phyloP scores from a whole-genome alignment of 2,797 vertebrate species.

The Alfaro cultratus region DNA sequence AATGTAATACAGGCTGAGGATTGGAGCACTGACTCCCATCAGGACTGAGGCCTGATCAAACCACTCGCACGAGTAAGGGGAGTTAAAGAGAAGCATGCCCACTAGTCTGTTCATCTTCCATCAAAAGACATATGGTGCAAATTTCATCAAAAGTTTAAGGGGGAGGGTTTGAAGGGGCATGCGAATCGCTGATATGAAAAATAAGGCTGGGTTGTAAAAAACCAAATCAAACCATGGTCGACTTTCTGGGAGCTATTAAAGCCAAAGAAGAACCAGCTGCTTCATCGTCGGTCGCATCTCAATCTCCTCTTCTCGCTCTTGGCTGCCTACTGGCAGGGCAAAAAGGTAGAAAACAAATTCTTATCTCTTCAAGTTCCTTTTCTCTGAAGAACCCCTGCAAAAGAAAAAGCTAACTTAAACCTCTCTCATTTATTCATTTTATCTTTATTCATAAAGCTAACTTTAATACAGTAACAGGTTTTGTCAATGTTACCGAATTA shows the following conservation, averaged over 20 bases:
- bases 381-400: slow-evolving; percentile 45
- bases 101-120: slow-evolving; percentile 75
- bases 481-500: not conserved
- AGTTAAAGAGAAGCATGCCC: slow-evolving; percentile 77
- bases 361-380: slow-evolving; percentile 60
- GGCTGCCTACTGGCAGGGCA: slow-evolving; percentile 60
- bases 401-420: slow-evolving; percentile 19
- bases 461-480: not conserved
- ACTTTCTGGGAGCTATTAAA: slow-evolving; percentile 83
- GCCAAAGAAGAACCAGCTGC: slow-evolving; percentile 83
- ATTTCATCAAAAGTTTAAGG: slow-evolving; percentile 83
- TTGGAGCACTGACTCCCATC: slow-evolving; percentile 70
- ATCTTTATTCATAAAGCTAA: not conserved
- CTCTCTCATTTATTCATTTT: not conserved
- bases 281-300: slow-evolving; percentile 70
- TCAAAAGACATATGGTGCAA: slow-evolving; percentile 85
- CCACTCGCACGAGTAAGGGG: slow-evolving; percentile 65
- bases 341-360: slow-evolving; percentile 46
- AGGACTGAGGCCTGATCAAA: slow-evolving; percentile 79
- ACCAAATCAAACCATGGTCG: slow-evolving; percentile 77
- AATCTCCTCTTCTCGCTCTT: slow-evolving; percentile 60
- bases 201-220: slow-evolving; percentile 83
- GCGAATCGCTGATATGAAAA: slow-evolving; percentile 82
- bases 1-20: slow-evolving; percentile 78
- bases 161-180: slow-evolving; percentile 56